A percentile compares a stretch with the other conserved stretches of the same genome.
These are phyloP conservation scores for Zaprionus capensis DNA, from an alignment of 1,140 invertebrate species.

Conservation along the genomic window DNA sequence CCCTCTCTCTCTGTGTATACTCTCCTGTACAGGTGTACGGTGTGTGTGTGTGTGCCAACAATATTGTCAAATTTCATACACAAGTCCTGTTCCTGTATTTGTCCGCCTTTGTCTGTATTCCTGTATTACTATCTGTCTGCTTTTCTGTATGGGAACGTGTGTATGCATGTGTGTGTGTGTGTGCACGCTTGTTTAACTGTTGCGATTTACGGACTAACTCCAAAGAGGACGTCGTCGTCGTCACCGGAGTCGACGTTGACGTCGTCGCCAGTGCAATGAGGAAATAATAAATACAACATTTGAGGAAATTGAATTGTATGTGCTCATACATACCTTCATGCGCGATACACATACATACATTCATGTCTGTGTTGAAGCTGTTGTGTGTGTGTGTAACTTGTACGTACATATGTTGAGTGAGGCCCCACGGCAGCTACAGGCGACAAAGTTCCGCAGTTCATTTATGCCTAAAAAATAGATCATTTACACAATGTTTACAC, in stretches of 20 bases:
- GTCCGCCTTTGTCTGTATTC: slow-evolving; percentile 40
- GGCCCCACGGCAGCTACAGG: slow-evolving; percentile 23
- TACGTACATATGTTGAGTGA: slow-evolving; percentile 5
- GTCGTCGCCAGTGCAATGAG: slow-evolving; percentile 73
- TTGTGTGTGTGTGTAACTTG: slow-evolving; percentile 14
- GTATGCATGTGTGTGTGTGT: slow-evolving; percentile 8
- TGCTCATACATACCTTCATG: slow-evolving; percentile 53
- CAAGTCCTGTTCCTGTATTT: slow-evolving; percentile 39
- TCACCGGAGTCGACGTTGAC: slow-evolving; percentile 22
- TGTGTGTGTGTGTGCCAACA: slow-evolving; percentile 62
- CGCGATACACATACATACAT: slow-evolving; percentile 5
- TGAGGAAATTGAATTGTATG: slow-evolving; percentile 82
- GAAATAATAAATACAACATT: slow-evolving; percentile 83
- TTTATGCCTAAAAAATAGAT: no score
- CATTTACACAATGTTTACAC: no score
- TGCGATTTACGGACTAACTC: slow-evolving; percentile 78
- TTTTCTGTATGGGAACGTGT: slow-evolving; percentile 50
- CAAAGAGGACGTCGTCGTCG: slow-evolving; percentile 25
- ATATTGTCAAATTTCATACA: slow-evolving; percentile 79
- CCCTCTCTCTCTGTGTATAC: slow-evolving; percentile 27
- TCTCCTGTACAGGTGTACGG: slow-evolving; percentile 44
- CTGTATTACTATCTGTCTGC: slow-evolving; percentile 38
- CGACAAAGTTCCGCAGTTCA: slow-evolving; percentile 44
- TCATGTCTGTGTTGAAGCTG: not conserved
- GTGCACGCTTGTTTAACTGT: slow-evolving; percentile 59